Conservation (phyloP, 2,888 invertebrate genomes). For the Heteropelma amictum region DNA sequence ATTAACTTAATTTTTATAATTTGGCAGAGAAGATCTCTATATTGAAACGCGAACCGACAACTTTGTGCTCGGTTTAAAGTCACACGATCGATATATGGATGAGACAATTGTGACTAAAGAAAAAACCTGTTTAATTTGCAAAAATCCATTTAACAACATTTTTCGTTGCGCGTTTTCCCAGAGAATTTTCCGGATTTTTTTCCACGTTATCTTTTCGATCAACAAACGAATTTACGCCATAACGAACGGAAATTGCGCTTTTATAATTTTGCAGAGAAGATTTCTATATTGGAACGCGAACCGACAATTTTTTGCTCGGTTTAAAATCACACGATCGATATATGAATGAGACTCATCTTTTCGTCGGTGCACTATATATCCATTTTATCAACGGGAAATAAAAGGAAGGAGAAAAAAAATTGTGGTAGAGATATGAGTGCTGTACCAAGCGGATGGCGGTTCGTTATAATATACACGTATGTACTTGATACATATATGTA, state of each 20-base stretch:
- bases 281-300: not conserved
- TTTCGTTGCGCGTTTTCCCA: no score
- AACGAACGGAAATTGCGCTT: no score
- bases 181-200: no score
- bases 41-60: not conserved
- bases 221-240: no score
- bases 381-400: constrained; percentile 38
- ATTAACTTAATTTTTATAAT: not conserved
- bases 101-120: no score
- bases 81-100: not conserved
- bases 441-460: not conserved
- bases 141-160: no score
- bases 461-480: not conserved
- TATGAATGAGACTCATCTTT: not conserved
- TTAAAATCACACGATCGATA: constrained; percentile 6
- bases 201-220: no score
- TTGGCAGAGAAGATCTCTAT: constrained; percentile 3
- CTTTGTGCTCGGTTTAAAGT: constrained; percentile 9
- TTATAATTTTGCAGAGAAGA: not conserved
- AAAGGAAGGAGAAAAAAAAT: not conserved
- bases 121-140: no score
- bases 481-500: not conserved
- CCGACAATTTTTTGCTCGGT: constrained; percentile 5
- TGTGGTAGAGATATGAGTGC: not conserved
- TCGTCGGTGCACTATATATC: constrained; percentile 16